Evolutionary conservation across 2,113 vertebrate species (phyloP), one percentile per base, ranked within the genome.

Genomic region (Pterocles burchelli): DNA sequence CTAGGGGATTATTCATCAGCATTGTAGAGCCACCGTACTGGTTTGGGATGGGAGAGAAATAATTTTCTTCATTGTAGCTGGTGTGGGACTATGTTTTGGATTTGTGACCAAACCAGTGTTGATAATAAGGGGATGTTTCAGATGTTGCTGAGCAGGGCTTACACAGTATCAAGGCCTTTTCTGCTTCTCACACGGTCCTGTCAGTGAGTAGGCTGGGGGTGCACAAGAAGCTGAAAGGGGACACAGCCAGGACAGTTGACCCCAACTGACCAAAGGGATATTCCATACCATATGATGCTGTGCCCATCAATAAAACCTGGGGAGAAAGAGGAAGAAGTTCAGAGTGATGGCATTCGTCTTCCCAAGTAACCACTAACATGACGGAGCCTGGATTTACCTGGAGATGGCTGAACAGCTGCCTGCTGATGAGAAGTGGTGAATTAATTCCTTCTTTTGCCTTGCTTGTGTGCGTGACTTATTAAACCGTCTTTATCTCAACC

Each of bases 341-440:
- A 41, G 41, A 67, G 41, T 11, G 48, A 73, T 34, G 41, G 28
- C 0, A 1, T 61, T 74, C 68, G 11, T 55, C 67, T 43, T 82
- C 38, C 28, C 33, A 22, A 58, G 68, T 33, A 3, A 48, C 15
- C 0, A 0, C 33, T 34, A 20, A 1, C 0, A 2, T 26, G 63
- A 22, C 2, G 19, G 28, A 87, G 46, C 71, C 11, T 22, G 10
- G 59, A 43, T 63, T 11, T 75, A 41, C 66, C 45, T 36, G 28
- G 52, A 24, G 66, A 72, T 25, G 66, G 43, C 57, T 59, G 78
- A 74, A 7, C 65, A 66, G 31, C 31, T 38, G 46, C 43, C 61
- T 18, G 33, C 11, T 2, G 0, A 7, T 4, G 26, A 59, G 19
- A 28, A 78, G 43, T 0, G 25, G 51, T 5, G 8, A 90, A 76